phyloP scores from a whole-genome alignment of 1,140 invertebrate genomes.

The Zaprionus africanus region DNA sequence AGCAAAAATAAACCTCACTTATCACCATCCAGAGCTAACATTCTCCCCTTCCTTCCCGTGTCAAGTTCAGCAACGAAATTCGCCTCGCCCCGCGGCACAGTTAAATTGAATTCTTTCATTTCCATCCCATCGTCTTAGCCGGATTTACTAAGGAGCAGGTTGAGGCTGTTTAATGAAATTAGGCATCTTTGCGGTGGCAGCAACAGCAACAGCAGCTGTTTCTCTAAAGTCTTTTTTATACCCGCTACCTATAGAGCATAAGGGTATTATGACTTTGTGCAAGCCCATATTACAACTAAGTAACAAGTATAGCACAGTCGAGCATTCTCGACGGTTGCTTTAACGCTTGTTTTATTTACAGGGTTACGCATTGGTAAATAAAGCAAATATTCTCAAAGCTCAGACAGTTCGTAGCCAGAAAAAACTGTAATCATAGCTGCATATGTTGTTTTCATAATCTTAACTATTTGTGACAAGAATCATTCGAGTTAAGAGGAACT shows the following conservation, averaged over 20 bases:
- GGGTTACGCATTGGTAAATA: slow-evolving; percentile 6
- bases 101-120: slow-evolving; percentile 74
- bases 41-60: slow-evolving; percentile 11
- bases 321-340: no score
- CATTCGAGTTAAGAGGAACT: no score
- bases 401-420: neutral
- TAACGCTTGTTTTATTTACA: neutral
- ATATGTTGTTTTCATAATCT: no score
- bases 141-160: slow-evolving; percentile 64
- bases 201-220: slow-evolving; percentile 38
- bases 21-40: slow-evolving; percentile 19
- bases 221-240: slow-evolving; percentile 16
- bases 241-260: no score
- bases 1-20: neutral
- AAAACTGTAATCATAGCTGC: no score
- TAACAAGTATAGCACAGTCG: no score
- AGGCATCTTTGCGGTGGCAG: slow-evolving; percentile 28
- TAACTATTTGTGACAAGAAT: no score
- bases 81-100: slow-evolving; percentile 52
- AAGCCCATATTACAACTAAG: no score
- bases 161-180: slow-evolving; percentile 73
- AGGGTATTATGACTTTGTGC: neutral
- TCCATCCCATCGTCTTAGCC: slow-evolving; percentile 51
- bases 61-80: slow-evolving; percentile 65
- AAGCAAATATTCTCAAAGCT: neutral